Evolutionary conservation across 2,888 invertebrate species (phyloP), one percentile per base, ranked within the genome.

Genomic region (Plagiodera versicolora): DNA sequence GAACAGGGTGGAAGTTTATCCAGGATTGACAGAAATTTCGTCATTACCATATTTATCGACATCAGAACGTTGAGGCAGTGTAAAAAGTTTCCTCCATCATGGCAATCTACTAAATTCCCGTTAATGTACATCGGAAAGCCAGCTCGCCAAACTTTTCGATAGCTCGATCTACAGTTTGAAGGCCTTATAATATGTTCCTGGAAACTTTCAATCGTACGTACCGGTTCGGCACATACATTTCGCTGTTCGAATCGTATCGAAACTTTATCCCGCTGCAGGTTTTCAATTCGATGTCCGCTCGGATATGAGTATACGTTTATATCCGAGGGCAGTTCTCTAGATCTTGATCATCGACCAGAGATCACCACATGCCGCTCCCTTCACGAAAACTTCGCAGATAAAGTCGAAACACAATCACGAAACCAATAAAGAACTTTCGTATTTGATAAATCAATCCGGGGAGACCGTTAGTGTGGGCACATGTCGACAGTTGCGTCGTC

Each of bases 391-490:
- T 74, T 72, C 66, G 50, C 67, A 66, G 66, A 72, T 72, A 72
- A 74, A 74, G 70, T 73, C 72, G 68, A 68, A 70, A 72, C 72
- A 75, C 75, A 76, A 75, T 75, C 75, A 74, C 72, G 70, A 70
- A 75, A 75, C 72, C 74, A 76, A 76, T 77, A 76, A 75, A 75
- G 74, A 75, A 78, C 73, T 76, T 75, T 75, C 74, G 72, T 75
- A 74, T 75, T 75, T 75, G 75, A 76, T 75, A 75, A 76, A 77
- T 76, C 76, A 75, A 75, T 76, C 68, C 65, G 61, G 61, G 69
- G 68, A 72, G 72, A 68, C 70, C 69, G 70, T 73, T 74, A 71
- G 71, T 24, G 59, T 64, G 66, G 68, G 67, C 66, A 70, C 72
- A 72, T 70, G 65, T 72, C 67, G 71, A 72, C 74, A 73, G 73